A percentile compares a stretch with the other conserved stretches of the same genome.
phyloP scores from a whole-genome alignment of 2,113 vertebrate genomes.

The Anoplopoma fimbria region DNA sequence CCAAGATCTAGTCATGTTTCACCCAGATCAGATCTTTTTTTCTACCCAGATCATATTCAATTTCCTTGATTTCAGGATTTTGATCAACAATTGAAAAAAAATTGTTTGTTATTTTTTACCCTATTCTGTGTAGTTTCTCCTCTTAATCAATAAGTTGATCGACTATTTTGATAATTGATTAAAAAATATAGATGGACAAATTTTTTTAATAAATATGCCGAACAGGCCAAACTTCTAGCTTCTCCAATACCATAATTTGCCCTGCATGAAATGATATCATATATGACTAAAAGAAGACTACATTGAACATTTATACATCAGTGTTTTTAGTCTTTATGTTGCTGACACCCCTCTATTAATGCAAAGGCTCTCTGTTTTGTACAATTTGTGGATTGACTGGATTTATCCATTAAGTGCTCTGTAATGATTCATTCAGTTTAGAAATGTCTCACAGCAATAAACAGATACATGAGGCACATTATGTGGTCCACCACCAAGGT shows the following conservation, averaged over 20 bases:
- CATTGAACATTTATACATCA: background rate
- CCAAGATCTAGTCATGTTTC: no score
- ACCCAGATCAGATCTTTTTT: no score
- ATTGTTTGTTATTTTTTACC: no score
- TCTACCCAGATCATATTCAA: no score
- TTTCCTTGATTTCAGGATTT: no score
- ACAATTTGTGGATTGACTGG: background rate
- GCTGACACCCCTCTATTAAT: background rate
- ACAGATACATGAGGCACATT: constrained; percentile 3
- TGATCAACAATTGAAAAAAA: no score
- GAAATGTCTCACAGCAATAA: background rate
- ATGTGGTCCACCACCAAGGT: background rate
- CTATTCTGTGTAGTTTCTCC: no score
- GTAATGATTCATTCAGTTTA: constrained; percentile 17
- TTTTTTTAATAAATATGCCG: background rate
- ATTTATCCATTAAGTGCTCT: constrained; percentile 3
- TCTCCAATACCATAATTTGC: background rate
- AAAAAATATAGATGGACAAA: background rate
- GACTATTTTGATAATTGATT: background rate
- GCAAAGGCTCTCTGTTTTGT: background rate
- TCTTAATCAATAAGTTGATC: background rate
- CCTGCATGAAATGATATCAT: no score
- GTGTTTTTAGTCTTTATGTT: background rate
- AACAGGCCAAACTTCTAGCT: background rate
- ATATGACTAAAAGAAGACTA: no score